phyloP scores from a whole-genome alignment of 2,888 invertebrate species.

The Microplitis manilae region DNA sequence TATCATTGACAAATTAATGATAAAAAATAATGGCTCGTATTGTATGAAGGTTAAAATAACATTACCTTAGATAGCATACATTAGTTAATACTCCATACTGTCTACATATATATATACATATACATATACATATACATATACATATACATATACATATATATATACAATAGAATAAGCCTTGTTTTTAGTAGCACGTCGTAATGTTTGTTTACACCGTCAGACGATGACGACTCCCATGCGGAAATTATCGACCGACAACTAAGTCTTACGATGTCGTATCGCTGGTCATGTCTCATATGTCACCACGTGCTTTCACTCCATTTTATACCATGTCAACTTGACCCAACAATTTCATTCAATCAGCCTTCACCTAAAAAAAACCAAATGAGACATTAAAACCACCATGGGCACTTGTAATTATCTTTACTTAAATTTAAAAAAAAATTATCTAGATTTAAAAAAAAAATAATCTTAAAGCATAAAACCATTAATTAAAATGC shows the following conservation, averaged over 20 bases:
- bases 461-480: no score
- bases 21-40: slow-evolving; percentile 5
- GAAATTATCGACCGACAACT: slow-evolving; percentile 44
- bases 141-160: background rate
- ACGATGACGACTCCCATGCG: slow-evolving; percentile 37
- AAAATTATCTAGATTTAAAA: no score
- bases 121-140: background rate
- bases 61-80: background rate
- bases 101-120: no score
- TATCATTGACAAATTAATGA: background rate
- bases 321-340: background rate
- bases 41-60: slow-evolving; percentile 19
- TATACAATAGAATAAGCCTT: background rate
- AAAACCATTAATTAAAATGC: no score
- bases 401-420: no score
- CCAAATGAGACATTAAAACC: no score
- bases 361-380: no score
- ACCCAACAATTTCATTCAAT: no score
- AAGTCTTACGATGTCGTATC: slow-evolving; percentile 8
- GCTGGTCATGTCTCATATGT: slow-evolving; percentile 10
- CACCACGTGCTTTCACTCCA: slow-evolving; percentile 8
- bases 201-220: slow-evolving; percentile 51
- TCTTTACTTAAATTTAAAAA: no score
- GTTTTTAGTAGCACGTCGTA: slow-evolving; percentile 7
- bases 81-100: background rate